Evolutionary conservation across 2,113 vertebrate genomes (phyloP).

Genomic region (Neodon shergylaensis): DNA sequence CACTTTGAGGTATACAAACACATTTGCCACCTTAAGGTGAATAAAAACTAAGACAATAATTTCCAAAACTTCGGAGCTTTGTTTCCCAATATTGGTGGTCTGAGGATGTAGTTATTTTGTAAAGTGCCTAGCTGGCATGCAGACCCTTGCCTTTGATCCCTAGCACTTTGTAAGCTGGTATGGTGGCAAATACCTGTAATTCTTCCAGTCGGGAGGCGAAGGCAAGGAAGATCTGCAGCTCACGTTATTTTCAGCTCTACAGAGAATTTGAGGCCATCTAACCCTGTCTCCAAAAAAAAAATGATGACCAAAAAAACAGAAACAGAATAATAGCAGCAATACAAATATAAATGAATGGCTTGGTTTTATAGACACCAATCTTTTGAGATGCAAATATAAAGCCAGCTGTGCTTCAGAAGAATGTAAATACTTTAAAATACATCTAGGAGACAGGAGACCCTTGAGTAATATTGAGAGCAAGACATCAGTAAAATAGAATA

Average conservation of each 20-base stretch:
- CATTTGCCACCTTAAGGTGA: neutral
- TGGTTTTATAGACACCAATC: neutral
- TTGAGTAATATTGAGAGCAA: constrained; percentile 23
- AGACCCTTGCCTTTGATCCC: neutral
- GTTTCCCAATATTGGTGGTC: neutral
- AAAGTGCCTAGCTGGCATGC: neutral
- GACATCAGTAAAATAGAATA: neutral
- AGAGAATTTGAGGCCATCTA: neutral
- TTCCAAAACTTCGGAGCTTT: neutral
- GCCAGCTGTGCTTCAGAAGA: neutral
- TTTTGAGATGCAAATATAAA: constrained; percentile 28
- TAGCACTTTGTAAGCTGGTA: neutral
- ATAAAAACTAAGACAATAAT: neutral
- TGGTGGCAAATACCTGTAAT: neutral
- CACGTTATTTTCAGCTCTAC: neutral
- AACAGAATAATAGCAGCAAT: neutral
- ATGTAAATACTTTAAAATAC: constrained; percentile 39
- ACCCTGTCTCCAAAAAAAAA: neutral
- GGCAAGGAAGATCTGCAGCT: neutral
- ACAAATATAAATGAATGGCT: neutral
- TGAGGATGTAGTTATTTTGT: neutral
- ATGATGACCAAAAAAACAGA: neutral
- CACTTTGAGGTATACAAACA: neutral
- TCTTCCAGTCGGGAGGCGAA: too few species aligned
- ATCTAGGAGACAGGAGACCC: neutral